phyloP scores from a whole-genome alignment of 64 coral and sea anemone genomes.

The Actinia equina region DNA sequence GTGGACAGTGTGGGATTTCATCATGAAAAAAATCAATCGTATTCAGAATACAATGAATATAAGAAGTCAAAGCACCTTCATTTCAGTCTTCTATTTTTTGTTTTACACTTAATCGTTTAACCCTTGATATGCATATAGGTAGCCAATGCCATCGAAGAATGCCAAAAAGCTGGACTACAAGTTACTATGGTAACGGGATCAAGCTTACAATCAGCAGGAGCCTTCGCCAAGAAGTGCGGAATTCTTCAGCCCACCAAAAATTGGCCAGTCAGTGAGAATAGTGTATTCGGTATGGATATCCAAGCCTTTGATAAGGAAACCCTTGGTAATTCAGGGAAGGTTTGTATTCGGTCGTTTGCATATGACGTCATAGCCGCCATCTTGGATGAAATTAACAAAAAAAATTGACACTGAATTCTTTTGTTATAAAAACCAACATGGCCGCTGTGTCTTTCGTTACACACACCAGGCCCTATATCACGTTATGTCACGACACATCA shows the following conservation, averaged over 20 bases:
- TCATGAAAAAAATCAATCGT: too few relatives aligned
- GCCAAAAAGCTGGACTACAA: slow-evolving; percentile 22
- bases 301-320: slow-evolving; percentile 30
- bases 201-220: slow-evolving; percentile 40
- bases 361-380: too few relatives aligned
- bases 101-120: neutral
- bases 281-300: slow-evolving; percentile 37
- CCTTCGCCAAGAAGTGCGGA: slow-evolving; percentile 43
- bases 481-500: neutral
- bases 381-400: too few relatives aligned
- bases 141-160: slow-evolving; percentile 31
- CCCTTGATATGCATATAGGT: neutral
- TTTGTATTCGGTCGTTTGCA: neutral
- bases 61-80: too few relatives aligned
- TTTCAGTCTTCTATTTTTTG: too few relatives aligned
- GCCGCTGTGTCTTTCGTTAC: too few relatives aligned
- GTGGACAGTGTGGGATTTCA: too few relatives aligned
- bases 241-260: slow-evolving; percentile 33
- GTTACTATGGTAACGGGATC: slow-evolving; percentile 46
- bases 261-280: slow-evolving; percentile 27
- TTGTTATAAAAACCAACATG: too few relatives aligned
- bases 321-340: neutral
- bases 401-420: too few relatives aligned
- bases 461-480: too few relatives aligned
- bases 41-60: too few relatives aligned